Evolutionary conservation across 2,797 vertebrate genomes (phyloP).

Genomic region (Cyprinella venusta): DNA sequence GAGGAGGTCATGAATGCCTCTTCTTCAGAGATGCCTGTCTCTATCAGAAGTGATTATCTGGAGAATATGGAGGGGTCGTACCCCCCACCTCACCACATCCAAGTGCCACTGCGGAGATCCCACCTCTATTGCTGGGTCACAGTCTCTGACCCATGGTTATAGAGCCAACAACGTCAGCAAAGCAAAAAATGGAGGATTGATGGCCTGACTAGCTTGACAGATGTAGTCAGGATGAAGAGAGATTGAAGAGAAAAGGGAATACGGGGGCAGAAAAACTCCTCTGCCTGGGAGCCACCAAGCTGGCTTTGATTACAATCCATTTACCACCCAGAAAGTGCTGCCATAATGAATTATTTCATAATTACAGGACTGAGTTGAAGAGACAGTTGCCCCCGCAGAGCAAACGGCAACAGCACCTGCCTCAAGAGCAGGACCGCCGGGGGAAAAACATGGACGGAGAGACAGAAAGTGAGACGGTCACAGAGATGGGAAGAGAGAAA

Average conservation of each 20-base stretch:
- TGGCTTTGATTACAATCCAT: conserved; percentile 56
- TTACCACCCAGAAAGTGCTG: conserved; percentile 53
- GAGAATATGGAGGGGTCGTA: neutral
- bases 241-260: conserved; percentile 10
- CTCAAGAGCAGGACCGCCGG: conserved; percentile 14
- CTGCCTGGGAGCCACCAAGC: conserved; percentile 41
- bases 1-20: conserved; percentile 22
- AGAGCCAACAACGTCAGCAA: conserved; percentile 14
- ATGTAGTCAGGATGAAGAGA: conserved; percentile 9
- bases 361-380: conserved; percentile 53
- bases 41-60: conserved; percentile 38
- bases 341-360: conserved; percentile 59
- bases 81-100: neutral
- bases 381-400: conserved; percentile 39
- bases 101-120: neutral
- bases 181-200: conserved; percentile 25
- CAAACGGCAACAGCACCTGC: conserved; percentile 43
- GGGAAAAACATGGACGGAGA: conserved; percentile 8
- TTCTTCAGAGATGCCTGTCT: conserved; percentile 6
- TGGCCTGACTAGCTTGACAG: neutral
- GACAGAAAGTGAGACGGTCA: neutral
- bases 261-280: conserved; percentile 30
- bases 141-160: conserved; percentile 10
- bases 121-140: conserved; percentile 12
- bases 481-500: neutral